These are phyloP conservation scores for Elaphurus davidianus DNA, from an alignment of 2,113 vertebrate genomes.

Conservation along the genomic window DNA sequence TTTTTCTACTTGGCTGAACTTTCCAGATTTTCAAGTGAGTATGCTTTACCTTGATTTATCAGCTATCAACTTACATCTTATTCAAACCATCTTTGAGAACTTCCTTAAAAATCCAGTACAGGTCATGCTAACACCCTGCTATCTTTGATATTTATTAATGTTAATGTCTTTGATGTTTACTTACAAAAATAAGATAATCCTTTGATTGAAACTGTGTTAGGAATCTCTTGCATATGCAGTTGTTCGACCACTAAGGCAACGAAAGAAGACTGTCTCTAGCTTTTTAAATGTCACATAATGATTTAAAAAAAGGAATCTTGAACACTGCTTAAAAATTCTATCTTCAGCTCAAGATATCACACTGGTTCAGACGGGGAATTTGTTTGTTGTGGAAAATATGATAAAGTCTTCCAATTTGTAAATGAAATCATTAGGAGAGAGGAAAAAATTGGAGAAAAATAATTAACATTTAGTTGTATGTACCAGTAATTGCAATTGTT, in stretches of 20 bases:
- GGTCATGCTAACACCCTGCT: background rate
- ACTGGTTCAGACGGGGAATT: conserved; percentile 66
- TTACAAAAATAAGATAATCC: background rate
- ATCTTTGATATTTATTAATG: background rate
- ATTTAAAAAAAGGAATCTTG: background rate
- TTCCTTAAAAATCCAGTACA: background rate
- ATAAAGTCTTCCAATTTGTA: conserved; percentile 79
- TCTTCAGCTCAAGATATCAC: background rate
- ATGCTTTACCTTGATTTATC: background rate
- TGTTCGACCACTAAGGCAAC: background rate
- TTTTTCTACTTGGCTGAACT: conserved; percentile 59
- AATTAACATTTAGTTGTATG: conserved; percentile 87
- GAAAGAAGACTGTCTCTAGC: background rate
- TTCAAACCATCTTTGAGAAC: background rate
- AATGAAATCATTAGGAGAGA: conserved; percentile 78
- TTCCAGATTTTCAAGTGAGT: conserved; percentile 60
- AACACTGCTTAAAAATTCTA: background rate
- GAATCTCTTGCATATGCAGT: background rate
- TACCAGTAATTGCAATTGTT: conserved; percentile 87
- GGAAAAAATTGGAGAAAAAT: conserved; percentile 73
- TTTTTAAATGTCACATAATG: background rate
- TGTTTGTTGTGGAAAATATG: conserved; percentile 71
- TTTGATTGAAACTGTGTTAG: background rate
- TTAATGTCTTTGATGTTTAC: background rate
- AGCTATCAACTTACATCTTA: background rate